A percentile compares a stretch with the other conserved stretches of the same genome.
Evolutionary conservation across 30 jellyfish, hydroid and myxozoan species (phyloP).

Genomic region (Cassiopea andromeda): DNA sequence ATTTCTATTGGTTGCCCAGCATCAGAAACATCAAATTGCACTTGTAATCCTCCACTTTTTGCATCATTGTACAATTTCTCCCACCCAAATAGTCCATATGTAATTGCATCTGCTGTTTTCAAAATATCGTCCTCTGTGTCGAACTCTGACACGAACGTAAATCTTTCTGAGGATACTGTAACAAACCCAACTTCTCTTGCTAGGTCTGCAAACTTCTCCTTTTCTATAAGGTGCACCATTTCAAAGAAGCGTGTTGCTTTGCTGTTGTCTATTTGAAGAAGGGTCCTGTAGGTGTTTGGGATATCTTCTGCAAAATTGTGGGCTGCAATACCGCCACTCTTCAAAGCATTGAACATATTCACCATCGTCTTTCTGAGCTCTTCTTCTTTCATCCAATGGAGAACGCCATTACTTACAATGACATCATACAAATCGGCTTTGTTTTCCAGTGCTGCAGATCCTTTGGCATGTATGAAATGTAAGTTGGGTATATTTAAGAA

Average conservation of each 20-base stretch:
- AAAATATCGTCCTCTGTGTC: neutral
- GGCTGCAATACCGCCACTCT: slow-evolving; percentile 18
- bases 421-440: slow-evolving; percentile 11
- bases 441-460: slow-evolving; percentile 3
- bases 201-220: neutral
- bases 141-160: neutral
- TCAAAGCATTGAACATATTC: slow-evolving; percentile 4
- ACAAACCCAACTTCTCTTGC: neutral
- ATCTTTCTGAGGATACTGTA: neutral
- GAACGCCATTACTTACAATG: slow-evolving; percentile 5
- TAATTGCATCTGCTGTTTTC: neutral
- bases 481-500: neutral
- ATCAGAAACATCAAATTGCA: neutral
- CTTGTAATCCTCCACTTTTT: neutral
- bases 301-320: neutral
- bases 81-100: neutral
- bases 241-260: neutral
- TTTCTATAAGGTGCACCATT: neutral
- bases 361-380: slow-evolving; percentile 1
- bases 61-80: neutral
- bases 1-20: neutral
- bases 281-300: neutral
- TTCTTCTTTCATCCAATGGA: slow-evolving; percentile 22
- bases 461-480: neutral
- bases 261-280: neutral